Base-by-base conservation (phyloP, 2,888 invertebrate species). In the Lissocephala sabroskyi region DNA sequence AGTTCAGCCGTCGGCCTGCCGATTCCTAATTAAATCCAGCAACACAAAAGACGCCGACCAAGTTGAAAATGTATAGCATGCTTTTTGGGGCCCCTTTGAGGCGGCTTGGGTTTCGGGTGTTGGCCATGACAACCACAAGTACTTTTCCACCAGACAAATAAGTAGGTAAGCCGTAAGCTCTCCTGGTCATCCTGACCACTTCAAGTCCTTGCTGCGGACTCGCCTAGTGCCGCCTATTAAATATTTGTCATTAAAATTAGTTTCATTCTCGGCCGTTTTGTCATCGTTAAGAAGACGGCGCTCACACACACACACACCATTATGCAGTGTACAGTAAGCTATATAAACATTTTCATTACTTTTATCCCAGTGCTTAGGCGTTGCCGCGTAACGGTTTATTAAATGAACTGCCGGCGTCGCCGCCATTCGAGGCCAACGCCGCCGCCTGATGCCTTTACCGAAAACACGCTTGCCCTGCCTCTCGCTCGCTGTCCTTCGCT, bases 341-440 rank as follows among this genome's bases (percentile, higher is more conserved):
- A 37, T 19, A 37, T 19, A 37, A 64, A 64, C 56, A 63, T 63
- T 55, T 66, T 56, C 54, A 54, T 68, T 65, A 56, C 52, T 36
- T 55, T 45, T 54, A 47, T 45, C 13, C 48, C 23, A 40, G 23
- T 42, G 23, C 46, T 45, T 29, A 33, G 33, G 32, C 37, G 70
- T 68, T 70, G 71, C 75, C 44, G 50, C 36, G 71, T 36, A 59
- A 59, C 63, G 43, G 42, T 42, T 58, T 53, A 57, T 52, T 59
- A 59, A 56, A 53, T 62, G 56, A 52, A 48, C 32, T 46, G 32
- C 45, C 7, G 23, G 23, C 7, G 50, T 51, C 50, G 42, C 14
- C 48, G 30, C 7, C 23, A 54, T n/a, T n/a, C n/a, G n/a, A n/a
- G 67, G 49, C 42, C 66, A 55, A 23, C 23, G 7, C 23, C 23